Evolutionary conservation across 2,888 invertebrate genomes (phyloP), one percentile per base, ranked within the genome.

Genomic region (Drosophila picticornis): DNA sequence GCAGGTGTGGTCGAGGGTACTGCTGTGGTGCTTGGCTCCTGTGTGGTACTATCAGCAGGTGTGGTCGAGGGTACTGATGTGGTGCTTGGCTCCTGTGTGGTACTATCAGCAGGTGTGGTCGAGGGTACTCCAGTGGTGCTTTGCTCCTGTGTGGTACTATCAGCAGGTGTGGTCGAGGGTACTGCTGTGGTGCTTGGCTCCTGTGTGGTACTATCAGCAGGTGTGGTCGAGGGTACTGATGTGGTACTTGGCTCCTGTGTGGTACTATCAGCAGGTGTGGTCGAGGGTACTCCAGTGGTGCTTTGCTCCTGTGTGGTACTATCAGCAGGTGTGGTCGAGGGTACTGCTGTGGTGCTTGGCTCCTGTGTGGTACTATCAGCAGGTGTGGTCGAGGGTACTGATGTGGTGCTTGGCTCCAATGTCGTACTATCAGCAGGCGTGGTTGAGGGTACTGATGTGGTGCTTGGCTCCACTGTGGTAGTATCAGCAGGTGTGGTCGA

Each of bases 31-130:
- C 31, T 62, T 9, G 67, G 31, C 0, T 52, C 9, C 38, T 1
- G 11, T 0, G 34, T 34, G 34, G 34, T 34, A 34, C 13, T 34
- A 16, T 5, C 16, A 16, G 34, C 5, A 34, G 34, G 34, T 16
- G 34, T 34, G 0, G 43, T 46, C 22, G 43, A 46, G 2, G 43
- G 13, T 7, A 46, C 43, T 1, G 0, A 2, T 0, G 29, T 40
- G 0, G 65, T 65, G 10, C 58, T 51, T 1, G 67, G 6, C 4
- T 58, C 5, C 19, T 27, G 38, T 0, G 74, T 58, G 13, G 78
- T 55, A 11, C 16, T 69, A 0, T 46, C 19, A 11, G 61, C 13
- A 0, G 46, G 53, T 0, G 70, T 60, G 0, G 70, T 29, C 0
- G 61, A 9, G 0, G 46, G 11, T 29, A 19, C 6, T 10, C 19